Evolutionary conservation across 2,113 vertebrate species (phyloP).

Genomic region (Anhinga rufa): DNA sequence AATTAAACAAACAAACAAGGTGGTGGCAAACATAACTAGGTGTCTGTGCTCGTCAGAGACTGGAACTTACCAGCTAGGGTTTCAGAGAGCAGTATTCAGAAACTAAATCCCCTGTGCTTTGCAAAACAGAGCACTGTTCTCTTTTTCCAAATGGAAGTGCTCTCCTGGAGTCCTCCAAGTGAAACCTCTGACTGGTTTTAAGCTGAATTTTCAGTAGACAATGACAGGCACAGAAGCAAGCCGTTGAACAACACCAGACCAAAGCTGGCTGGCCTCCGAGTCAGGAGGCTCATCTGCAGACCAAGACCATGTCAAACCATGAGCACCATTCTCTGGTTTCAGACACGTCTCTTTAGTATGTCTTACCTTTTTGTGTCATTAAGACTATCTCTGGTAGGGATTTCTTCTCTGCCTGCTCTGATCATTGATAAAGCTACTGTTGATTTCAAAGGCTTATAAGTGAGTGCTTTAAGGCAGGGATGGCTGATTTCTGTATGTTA

Average conservation of each 20-base stretch:
- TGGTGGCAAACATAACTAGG: background rate
- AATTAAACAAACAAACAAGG: slow-evolving; percentile 41
- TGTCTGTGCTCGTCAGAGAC: background rate
- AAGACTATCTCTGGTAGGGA: background rate
- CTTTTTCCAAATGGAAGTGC: background rate
- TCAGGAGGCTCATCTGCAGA: background rate
- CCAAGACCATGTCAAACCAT: background rate
- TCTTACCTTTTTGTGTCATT: background rate
- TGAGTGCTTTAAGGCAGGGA: background rate
- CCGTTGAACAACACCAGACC: background rate
- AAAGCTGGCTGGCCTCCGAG: background rate
- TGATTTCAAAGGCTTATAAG: background rate
- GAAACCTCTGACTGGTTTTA: background rate
- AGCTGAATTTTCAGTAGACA: background rate
- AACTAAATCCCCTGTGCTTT: background rate
- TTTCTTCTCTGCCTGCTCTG: background rate
- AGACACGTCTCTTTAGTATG: background rate
- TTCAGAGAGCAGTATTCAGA: background rate
- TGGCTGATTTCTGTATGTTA: background rate
- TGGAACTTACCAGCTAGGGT: background rate
- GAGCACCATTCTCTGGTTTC: background rate
- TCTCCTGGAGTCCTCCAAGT: background rate
- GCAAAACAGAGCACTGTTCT: background rate
- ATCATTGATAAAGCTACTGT: background rate
- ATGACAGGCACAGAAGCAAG: background rate